A percentile compares a stretch with the other conserved stretches of the same genome.
phyloP scores from a whole-genome alignment of 2,113 vertebrate genomes.

The Anoura caudifer region DNA sequence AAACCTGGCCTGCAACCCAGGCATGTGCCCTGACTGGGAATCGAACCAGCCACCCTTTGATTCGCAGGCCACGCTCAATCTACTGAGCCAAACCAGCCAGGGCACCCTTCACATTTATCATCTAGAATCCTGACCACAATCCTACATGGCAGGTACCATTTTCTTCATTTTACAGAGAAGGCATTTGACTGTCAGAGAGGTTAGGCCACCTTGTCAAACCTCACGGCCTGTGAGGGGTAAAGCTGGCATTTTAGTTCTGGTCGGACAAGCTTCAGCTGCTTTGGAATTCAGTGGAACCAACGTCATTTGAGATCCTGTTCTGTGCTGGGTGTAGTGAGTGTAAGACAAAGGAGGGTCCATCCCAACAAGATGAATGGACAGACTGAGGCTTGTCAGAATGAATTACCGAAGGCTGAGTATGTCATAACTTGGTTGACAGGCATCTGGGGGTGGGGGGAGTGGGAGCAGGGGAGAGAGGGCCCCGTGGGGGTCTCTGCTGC shows the following conservation, averaged over 20 bases:
- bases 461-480: not conserved
- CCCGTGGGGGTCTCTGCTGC: not conserved
- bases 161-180: constrained; percentile 1
- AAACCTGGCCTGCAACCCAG: no score
- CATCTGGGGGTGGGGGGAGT: not conserved
- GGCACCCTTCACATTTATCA: not conserved
- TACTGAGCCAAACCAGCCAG: no score
- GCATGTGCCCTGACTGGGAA: no score
- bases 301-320: not conserved
- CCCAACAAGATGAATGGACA: not conserved
- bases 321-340: not conserved
- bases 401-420: not conserved
- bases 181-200: not conserved
- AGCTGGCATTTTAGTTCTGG: not conserved
- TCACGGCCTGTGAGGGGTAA: not conserved
- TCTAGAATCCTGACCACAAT: not conserved
- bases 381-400: not conserved
- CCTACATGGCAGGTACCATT: not conserved
- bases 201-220: constrained; percentile 27
- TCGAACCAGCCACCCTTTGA: no score
- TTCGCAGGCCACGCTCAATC: no score
- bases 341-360: not conserved
- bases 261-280: not conserved
- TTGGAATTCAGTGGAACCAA: not conserved
- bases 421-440: not conserved